Base-by-base conservation (phyloP, 2,797 vertebrate genomes). In the Galago senegalensis region DNA sequence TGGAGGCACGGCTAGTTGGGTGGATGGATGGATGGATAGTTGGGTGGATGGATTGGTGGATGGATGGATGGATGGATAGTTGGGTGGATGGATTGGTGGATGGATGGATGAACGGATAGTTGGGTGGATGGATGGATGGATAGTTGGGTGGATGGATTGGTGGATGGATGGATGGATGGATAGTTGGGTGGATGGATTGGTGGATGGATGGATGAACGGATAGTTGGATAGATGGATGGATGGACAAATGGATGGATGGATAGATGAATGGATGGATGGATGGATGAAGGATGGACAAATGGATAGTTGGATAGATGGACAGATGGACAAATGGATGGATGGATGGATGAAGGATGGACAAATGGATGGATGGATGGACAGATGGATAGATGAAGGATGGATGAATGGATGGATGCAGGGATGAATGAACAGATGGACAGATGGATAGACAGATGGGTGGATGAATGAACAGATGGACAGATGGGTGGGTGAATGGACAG, bases 71-170 rank as follows among this genome's bases (percentile, higher is more conserved):
- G 56, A 18, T 58, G 56, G 1, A 18, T 20, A 34, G 34, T 34
- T 34, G 34, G 34, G 2, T 34, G 2, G 34, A 34, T 34, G 34
- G 34, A 34, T n/a, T n/a, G n/a, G n/a, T 2, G 2, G 34, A 34
- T 34, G 34, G 34, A n/a, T n/a, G n/a, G n/a, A n/a, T n/a, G n/a
- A n/a, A n/a, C n/a, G 1, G 7, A 58, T 58, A 17, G 56, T 18
- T 58, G 17, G 56, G 25, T 61, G 60, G 23, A 25, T 61, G 60
- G 60, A 58, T 58, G 18, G 18, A 60, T 60, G 58, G 58, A 23
- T 18, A 21, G 7, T 3, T 60, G 8, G 25, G 0, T 61, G 60
- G 7, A 12, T n/a, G 29, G 0, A 34, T 34, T 1, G 27, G n/a
- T n/a, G n/a, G n/a, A 70, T 37, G 69, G 1, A 23, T 70, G 69